Conservation (phyloP, 2,113 vertebrate genomes). For the Poecilia latipinna region DNA sequence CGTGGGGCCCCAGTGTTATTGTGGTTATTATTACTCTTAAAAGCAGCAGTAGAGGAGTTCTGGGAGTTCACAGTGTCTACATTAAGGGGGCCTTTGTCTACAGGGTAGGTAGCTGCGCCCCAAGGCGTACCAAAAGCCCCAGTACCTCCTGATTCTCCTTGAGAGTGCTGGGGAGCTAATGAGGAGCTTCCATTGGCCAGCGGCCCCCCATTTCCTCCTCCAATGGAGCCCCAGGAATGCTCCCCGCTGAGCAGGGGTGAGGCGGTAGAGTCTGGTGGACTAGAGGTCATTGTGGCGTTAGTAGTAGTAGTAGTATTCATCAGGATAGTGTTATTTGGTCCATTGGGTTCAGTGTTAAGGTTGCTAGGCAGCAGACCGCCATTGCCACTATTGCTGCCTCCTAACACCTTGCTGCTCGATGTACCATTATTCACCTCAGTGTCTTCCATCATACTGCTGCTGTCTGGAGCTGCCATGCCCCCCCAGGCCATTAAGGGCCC, state of each 20-base stretch:
- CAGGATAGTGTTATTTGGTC: conserved; percentile 97
- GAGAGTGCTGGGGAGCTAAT: conserved; percentile 82
- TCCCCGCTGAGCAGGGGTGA: conserved; percentile 89
- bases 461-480: conserved; percentile 89
- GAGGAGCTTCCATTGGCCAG: conserved; percentile 86
- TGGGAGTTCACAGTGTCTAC: conserved; percentile 98
- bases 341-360: conserved; percentile 96
- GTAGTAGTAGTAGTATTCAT: conserved; percentile 91
- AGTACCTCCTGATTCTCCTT: conserved; percentile 84
- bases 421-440: conserved; percentile 90
- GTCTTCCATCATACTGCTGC: conserved; percentile 82
- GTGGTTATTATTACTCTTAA: conserved; percentile 86
- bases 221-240: conserved; percentile 83
- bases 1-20: conserved; percentile 82
- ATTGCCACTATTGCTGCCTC: conserved; percentile 82
- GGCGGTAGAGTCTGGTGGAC: conserved; percentile 97
- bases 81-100: conserved; percentile 89
- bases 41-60: conserved; percentile 84
- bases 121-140: conserved; percentile 90
- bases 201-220: conserved; percentile 71
- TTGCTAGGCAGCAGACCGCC: conserved; percentile 85
- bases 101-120: conserved; percentile 89
- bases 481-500: conserved; percentile 79
- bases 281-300: conserved; percentile 97
- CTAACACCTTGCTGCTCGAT: conserved; percentile 87